These are phyloP conservation scores for Metaphire vulgaris DNA, from an alignment of 1,140 invertebrate genomes.

Conservation along the genomic window DNA sequence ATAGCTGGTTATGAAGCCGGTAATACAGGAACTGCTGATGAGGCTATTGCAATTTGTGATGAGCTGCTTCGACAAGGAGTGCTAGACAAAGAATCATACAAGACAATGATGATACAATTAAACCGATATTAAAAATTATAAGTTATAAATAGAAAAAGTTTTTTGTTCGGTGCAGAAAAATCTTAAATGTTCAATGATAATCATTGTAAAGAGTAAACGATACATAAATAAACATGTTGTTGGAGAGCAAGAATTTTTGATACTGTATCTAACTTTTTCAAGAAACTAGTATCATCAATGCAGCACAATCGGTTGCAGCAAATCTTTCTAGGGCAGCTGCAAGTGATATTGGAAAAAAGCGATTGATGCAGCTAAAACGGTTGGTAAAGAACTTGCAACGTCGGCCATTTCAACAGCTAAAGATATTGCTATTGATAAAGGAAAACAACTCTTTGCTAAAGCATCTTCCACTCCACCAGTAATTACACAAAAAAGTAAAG, in stretches of 20 bases:
- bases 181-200: too few relatives aligned
- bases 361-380: constrained; percentile 3
- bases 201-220: neutral
- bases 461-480: too few relatives aligned
- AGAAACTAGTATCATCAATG: neutral
- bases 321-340: neutral
- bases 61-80: neutral
- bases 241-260: constrained; percentile 9
- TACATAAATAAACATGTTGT: constrained; percentile 7
- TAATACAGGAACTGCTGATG: neutral
- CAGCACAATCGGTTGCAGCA: neutral
- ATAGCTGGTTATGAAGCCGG: neutral
- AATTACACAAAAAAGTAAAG: neutral
- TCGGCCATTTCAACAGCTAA: too few relatives aligned
- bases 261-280: neutral
- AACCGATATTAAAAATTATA: too few relatives aligned
- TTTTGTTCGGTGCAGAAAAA: too few relatives aligned
- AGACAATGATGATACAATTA: too few relatives aligned
- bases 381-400: too few relatives aligned
- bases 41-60: neutral
- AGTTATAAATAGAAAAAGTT: too few relatives aligned
- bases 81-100: neutral
- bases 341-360: neutral
- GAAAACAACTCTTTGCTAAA: constrained; percentile 3
- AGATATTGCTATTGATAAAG: neutral